Conservation (phyloP, 2,113 vertebrate genomes). For the Sarotherodon lohbergeri region DNA sequence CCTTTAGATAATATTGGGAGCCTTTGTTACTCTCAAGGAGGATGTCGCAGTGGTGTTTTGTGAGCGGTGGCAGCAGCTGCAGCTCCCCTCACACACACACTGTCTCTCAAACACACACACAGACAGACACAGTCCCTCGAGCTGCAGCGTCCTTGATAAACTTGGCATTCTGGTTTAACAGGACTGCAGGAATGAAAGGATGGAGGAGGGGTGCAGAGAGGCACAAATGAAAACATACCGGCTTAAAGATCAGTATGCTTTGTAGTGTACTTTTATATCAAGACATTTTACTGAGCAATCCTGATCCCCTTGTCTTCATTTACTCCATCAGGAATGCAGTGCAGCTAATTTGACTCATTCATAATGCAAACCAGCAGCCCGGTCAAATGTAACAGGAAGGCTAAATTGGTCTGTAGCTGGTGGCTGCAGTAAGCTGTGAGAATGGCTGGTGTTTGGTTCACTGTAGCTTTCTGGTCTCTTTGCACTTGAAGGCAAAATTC, state of each 20-base stretch:
- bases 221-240: background rate
- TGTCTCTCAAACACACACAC: background rate
- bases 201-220: background rate
- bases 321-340: background rate
- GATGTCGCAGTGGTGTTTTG: conserved; percentile 32
- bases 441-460: conserved; percentile 99
- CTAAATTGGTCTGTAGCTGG: background rate
- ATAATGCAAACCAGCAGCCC: conserved; percentile 7
- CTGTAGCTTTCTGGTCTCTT: conserved; percentile 99
- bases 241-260: background rate
- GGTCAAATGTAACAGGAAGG: background rate
- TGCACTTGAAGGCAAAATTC: conserved; percentile 99
- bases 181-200: conserved; percentile 1
- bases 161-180: conserved; percentile 44
- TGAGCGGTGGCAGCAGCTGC: conserved; percentile 23
- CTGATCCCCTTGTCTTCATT: background rate
- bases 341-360: background rate
- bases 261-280: background rate
- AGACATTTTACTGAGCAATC: background rate
- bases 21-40: conserved; percentile 10
- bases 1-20: conserved; percentile 2
- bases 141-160: conserved; percentile 53
- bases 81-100: background rate
- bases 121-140: background rate
- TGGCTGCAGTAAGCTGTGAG: conserved; percentile 92